Evolutionary conservation across 2,888 invertebrate genomes (phyloP), one percentile per base, ranked within the genome.

Genomic region (Caenorhabditis sp.): DNA sequence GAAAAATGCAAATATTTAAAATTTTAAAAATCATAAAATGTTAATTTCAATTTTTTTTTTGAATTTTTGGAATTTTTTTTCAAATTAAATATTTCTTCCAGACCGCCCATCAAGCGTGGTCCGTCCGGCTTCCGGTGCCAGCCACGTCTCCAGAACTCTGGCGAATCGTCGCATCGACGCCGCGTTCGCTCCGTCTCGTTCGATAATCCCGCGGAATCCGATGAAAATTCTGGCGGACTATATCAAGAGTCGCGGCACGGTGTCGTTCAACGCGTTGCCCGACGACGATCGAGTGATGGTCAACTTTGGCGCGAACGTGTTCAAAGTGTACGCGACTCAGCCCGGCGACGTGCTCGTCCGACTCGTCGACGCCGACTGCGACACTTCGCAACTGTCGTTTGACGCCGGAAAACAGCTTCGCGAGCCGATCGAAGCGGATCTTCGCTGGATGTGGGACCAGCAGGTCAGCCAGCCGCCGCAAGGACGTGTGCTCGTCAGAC

Each of bases 401-500:
- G 9, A 28, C 20, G 60, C 18, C 1, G n/a, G n/a, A n/a, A 61
- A 60, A n/a, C 8, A 51, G 28, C 60, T 76, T 4, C 76, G 76
- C 8, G 67, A 28, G 0, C 71, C 70, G 2, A 4, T 72, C 18
- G 79, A 79, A 32, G 40, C 71, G 6, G 79, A 79, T 67, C 26
- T 79, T 6, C 70, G 71, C 47, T 79, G 79, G 79, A 67, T 79
- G 71, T 20, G 51, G 24, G 44, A 18, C 35, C 51, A 60, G 28
- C 15, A 20, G 15, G 37, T 40, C 13, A 8, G n/a, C 24, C 1
- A 20, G 1, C 9, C 26, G 28, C 56, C 20, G 20, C 6, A 9
- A 4, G 37, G 51, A 28, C 53, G 44, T 3, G 13, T 32, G 1
- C n/a, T 47, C 2, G 26, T 68, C 18, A 77, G 56, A n/a, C 77